Base-by-base conservation (phyloP, 2,888 invertebrate species). In the Liopterus haemorrhoidalis region DNA sequence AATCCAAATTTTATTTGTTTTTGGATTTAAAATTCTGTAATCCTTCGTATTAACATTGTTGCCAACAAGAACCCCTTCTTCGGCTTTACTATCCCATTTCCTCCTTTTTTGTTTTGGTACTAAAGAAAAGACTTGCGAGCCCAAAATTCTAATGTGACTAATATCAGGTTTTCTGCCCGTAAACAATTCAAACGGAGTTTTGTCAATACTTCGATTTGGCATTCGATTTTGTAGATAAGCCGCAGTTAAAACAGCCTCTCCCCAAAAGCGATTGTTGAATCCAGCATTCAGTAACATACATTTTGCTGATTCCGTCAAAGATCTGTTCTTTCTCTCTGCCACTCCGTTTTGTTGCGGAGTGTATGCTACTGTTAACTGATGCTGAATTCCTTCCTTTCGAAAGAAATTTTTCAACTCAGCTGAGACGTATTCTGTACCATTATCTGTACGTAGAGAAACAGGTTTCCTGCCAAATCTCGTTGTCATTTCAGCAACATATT, bases 301-400 rank as follows among this genome's bases (percentile, higher is more conserved):
- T 54, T 14, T 6, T 20, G 41, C 31, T 5, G 32, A 33, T 33
- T 41, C 33, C 11, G 25, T 24, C 9, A 31, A 28, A n/a, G 51
- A 51, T 6, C 56, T 32, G 28, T 57, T 59, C 27, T 48, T 48
- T 12, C 54, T 24, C 39, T 66, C 60, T 2, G 61, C 57, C 8
- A 54, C 49, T 0, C 62, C 62, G 48, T 65, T 65, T 37, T 63
- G 59, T 41, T 64, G 51, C 2, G 61, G 62, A 1, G 54, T 60
- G 27, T 64, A 58, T 0, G 60, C 51, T 1, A 54, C 51, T 1
- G 62, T 59, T 4, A 48, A 45, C 45, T 63, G 55, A 46, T 64
- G 61, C 4, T 33, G 30, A 14, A 63, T 64, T 8, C 59, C 60
- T 20, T 46, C 27, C 4, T 45, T 36, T 27, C 33, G 33, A 9